Base-by-base conservation (phyloP, 2,797 vertebrate genomes). In the Choloepus didactylus region DNA sequence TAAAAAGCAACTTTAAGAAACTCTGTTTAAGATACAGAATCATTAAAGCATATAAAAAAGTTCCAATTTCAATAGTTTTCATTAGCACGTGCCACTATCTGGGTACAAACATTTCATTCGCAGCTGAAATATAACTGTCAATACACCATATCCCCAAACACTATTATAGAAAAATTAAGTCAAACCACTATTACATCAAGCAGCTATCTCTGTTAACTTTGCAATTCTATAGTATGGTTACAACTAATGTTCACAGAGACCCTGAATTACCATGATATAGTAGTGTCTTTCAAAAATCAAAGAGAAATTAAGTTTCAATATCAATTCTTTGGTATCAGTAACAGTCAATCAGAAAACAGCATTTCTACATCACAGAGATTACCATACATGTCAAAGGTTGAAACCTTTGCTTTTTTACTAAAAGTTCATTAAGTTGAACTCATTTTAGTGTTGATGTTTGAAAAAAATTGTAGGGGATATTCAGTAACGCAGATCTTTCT, bases 361-460 rank as follows among this genome's bases (percentile, higher is more conserved):
- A 49, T 49, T 88, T 88, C 60, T 56, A 41, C 38, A 62, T 75
- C 18, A 64, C 3, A 81, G 16, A 69, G n/a, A 7, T 88, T 51
- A 85, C 2, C 21, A 69, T 1, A 19, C 3, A 49, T 2, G 44
- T 35, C 49, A 95, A 84, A 75, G 72, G 6, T 14, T 64, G 56
- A 56, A 56, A 56, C 6, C 18, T 44, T 46, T 89, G 31, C 35
- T 62, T 69, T 91, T 69, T 44, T 51, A 88, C 76, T 67, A 87
- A 41, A 25, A 2, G 80, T 77, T 69, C n/a, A 62, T 70, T 79
- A 72, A 31, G 7, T n/a, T 16, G 59, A 83, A 49, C 77, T 79
- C 72, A 79, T 46, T 75, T 89, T 77, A 77, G 54, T 75, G 49
- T 82, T 67, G 35, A 80, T 84, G 60, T 27, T 9, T 69, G 79